Conservation (phyloP, 1,140 invertebrate genomes). For the Aphidius ervi region DNA sequence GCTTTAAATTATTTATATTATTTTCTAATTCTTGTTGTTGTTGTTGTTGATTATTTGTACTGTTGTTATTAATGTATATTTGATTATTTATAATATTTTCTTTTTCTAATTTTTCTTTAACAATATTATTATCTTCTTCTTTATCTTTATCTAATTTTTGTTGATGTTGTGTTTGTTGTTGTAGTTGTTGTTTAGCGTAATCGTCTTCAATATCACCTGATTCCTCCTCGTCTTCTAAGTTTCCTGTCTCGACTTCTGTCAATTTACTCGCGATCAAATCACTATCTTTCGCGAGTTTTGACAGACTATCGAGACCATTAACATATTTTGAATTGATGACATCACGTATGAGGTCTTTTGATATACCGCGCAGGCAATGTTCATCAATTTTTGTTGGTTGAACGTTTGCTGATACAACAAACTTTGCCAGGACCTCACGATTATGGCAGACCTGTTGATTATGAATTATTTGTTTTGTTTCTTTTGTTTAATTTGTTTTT, state of each 20-base stretch:
- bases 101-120: constrained; percentile 11
- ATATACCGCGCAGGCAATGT: constrained; percentile 47
- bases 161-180: too few species aligned
- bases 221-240: constrained; percentile 8
- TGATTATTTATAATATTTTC: constrained; percentile 25
- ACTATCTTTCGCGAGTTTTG: constrained; percentile 32
- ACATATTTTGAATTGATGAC: constrained; percentile 51
- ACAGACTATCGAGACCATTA: constrained; percentile 45
- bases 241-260: constrained; percentile 19
- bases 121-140: constrained; percentile 9
- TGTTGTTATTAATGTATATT: constrained; percentile 49
- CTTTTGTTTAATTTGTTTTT: background rate
- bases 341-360: constrained; percentile 50
- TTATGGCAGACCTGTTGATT: constrained; percentile 35
- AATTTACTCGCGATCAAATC: constrained; percentile 39
- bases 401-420: constrained; percentile 51
- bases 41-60: background rate
- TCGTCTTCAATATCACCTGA: background rate
- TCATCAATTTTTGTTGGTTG: constrained; percentile 50
- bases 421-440: constrained; percentile 49
- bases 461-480: background rate
- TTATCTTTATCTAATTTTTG: background rate
- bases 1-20: too few species aligned
- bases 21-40: too few species aligned
- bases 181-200: too few species aligned